Evolutionary conservation across 2,113 vertebrate species (phyloP), one percentile per base, ranked within the genome.

Genomic region (Gobio gobio): DNA sequence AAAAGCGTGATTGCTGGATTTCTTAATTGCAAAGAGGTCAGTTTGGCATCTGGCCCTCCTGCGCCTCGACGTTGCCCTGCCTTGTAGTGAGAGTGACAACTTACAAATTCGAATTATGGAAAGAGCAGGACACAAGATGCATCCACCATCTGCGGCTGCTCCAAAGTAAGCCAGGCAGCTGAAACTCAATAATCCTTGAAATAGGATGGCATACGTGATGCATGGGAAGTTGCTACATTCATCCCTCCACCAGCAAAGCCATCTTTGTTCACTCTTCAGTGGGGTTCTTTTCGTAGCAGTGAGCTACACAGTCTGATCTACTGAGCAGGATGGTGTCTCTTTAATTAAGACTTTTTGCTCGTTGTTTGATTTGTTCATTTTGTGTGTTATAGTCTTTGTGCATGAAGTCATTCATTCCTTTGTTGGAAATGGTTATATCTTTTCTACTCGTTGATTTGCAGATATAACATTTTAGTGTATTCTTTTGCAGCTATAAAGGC

Each of bases 11-110:
- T 90, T 89, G 83, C 86, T 91, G 86, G 84, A 91, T 90, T 92
- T 85, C 91, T 96, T 95, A 94, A 93, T 95, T 96, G 95, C 95
- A 94, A 93, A 93, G 95, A 89, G 90, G 91, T 81, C 86, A 76
- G 72, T 81, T 22, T 51, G 70, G 63, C 10, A 64, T 61, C 77
- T 73, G 74, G 51, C 26, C 58, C 66, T 92, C 90, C 93, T 91
- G 93, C 90, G 90, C 91, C 91, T 91, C 93, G 90, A 92, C 78
- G 90, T 93, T 94, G 94, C 91, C 86, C 89, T 89, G 91, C n/a
- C 56, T 49, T 66, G 49, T 68, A 54, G 14, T 83, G 8, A 63
- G 22, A 76, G 64, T 18, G 70, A 79, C 47, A 26, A 47, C 66
- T 75, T 59, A 80, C 66, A 72, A 70, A 75, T 36, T 66, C 3